Evolutionary conservation across 1,140 invertebrate genomes (phyloP), one percentile per base, ranked within the genome.

Genomic region (Andricus grossulariae): DNA sequence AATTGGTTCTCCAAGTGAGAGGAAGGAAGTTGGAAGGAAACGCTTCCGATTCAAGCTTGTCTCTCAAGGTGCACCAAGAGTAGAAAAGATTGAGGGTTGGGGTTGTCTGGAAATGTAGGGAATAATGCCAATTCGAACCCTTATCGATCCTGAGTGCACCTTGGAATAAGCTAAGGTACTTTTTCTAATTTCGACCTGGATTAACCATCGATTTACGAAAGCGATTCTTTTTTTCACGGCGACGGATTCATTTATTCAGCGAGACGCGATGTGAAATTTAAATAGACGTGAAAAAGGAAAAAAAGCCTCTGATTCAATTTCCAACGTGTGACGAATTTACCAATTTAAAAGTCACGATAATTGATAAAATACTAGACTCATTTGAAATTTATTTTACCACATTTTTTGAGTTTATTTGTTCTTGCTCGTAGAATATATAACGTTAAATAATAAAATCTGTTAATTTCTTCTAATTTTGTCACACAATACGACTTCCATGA

Each of bases 41-140:
- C 32, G 57, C 57, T 66, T 66, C 57, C 57, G 57, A 66, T 66
- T 66, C 57, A 15, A 66, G 25, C 57, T 66, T 66, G 57, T 66
- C 25, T 66, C 57, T 32, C 57, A 54, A 54, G 16, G 25, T 66
- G 21, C 57, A 32, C 57, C 21, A 32, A 16, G 57, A 66, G 57
- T 12, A 66, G 16, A 21, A 15, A 66, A 66, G 57, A 66, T 66
- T 66, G 16, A 66, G 57, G 25, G 57, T 25, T 66, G 57, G 57
- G 52, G 19, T 15, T 10, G 12, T 54, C 12, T 21, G 15, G 7
- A 13, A 11, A 15, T 39, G 21, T 66, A 66, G 57, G 32, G 13
- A 66, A 66, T 66, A 66, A 66, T 66, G 32, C 57, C 25, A 15
- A n/a, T 32, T 66, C 57, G 57, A 66, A 66, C 21, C 25, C 13